phyloP scores from a whole-genome alignment of 2,888 invertebrate genomes.

The Cheilosia pagana region DNA sequence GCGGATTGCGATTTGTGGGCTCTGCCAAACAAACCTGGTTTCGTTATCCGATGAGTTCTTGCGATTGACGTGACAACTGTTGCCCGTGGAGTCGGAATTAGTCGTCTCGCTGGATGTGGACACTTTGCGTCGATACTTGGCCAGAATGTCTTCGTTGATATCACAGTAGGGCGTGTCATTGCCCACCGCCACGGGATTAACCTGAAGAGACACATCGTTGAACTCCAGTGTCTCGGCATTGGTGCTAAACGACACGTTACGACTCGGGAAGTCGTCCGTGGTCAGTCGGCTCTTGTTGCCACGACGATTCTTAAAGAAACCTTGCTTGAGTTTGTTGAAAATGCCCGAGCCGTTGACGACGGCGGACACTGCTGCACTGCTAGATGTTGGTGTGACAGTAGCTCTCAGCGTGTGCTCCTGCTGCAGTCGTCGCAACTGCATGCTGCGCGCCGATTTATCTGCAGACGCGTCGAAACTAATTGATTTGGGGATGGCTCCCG shows the following conservation, averaged over 20 bases:
- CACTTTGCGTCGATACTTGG: constrained; percentile 93
- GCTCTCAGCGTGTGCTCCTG: constrained; percentile 77
- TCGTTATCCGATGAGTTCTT: constrained; percentile 81
- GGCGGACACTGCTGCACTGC: constrained; percentile 37
- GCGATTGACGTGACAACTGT: constrained; percentile 78
- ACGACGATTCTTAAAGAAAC: constrained; percentile 87
- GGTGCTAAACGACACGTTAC: constrained; percentile 81
- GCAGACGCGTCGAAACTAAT: constrained; percentile 96
- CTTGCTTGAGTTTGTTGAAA: constrained; percentile 89
- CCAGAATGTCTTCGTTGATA: constrained; percentile 95
- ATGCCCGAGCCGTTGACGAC: constrained; percentile 85
- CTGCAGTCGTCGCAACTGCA: constrained; percentile 84
- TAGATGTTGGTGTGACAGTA: constrained; percentile 19
- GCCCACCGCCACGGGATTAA: constrained; percentile 52
- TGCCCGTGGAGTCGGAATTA: constrained; percentile 83
- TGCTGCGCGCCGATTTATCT: constrained; percentile 87
- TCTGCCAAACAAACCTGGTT: constrained; percentile 80
- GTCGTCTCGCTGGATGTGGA: constrained; percentile 85
- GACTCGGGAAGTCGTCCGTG: constrained; percentile 76
- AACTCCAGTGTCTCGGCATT: constrained; percentile 77
- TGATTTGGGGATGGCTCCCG: constrained; percentile 95
- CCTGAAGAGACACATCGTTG: constrained; percentile 50
- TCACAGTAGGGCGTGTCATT: constrained; percentile 84
- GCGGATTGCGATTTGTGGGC: background rate
- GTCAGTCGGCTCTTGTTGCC: constrained; percentile 83